Conservation (phyloP, 2,113 vertebrate species). For the Bombycilla garrulus region DNA sequence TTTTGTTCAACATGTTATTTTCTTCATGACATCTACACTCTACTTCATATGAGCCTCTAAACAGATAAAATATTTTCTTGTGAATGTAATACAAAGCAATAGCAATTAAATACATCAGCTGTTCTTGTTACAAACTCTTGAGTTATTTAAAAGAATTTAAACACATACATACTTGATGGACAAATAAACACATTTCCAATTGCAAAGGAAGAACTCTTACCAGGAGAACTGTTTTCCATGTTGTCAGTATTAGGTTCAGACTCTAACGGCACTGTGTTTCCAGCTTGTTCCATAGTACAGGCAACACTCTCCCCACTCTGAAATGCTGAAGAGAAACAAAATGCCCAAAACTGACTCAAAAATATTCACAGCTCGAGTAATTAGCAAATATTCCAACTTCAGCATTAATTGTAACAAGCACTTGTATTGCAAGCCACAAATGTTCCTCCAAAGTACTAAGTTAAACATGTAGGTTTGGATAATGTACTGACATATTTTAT, state of each 20-base stretch:
- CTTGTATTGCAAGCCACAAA: background rate
- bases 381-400: background rate
- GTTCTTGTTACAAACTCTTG: background rate
- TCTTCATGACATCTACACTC: background rate
- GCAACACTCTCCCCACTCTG: constrained; percentile 65
- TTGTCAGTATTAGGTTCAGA: constrained; percentile 78
- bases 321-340: constrained; percentile 73
- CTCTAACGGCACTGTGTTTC: constrained; percentile 72
- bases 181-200: background rate
- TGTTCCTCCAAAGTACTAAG: background rate
- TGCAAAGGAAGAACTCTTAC: constrained; percentile 64
- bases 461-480: background rate
- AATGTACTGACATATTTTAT: background rate
- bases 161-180: fast-evolving
- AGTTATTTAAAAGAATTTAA: background rate
- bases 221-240: constrained; percentile 83
- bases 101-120: background rate
- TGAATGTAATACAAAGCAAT: background rate
- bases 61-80: background rate
- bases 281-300: constrained; percentile 79
- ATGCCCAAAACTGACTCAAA: background rate
- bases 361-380: background rate
- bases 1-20: background rate
- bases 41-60: background rate
- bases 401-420: background rate